Percentiles rank a stretch among this genome's conserved stretches.
Evolutionary conservation across 2,113 vertebrate species (phyloP).

Genomic region (Geococcyx californianus): DNA sequence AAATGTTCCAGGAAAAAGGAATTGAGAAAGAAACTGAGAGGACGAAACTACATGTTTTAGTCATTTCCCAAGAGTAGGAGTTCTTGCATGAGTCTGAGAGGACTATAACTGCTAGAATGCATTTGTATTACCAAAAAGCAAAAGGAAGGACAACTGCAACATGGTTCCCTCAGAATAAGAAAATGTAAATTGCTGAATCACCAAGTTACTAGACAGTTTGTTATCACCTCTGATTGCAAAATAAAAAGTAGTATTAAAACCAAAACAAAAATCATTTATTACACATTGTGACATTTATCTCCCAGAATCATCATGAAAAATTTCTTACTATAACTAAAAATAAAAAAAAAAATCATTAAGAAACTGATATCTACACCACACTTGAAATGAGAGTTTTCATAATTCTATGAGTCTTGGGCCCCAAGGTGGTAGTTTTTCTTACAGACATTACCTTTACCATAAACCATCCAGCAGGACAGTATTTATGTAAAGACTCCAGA

Average conservation of each 20-base stretch:
- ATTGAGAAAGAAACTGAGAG: not conserved
- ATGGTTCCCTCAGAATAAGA: not conserved
- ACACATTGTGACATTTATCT: not conserved
- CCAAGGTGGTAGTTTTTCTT: not conserved
- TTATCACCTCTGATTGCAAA: no score
- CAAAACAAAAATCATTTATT: no score
- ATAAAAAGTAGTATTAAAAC: no score
- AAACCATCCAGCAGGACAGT: not conserved
- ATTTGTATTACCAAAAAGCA: not conserved
- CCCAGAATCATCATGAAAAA: not conserved
- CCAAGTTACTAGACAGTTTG: not conserved
- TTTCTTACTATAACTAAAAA: not conserved
- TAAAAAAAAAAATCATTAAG: not conserved
- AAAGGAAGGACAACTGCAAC: not conserved
- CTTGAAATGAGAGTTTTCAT: not conserved
- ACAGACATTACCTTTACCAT: not conserved
- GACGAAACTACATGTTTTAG: not conserved
- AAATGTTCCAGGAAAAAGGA: not conserved
- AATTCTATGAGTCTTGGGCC: not conserved
- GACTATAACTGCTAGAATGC: not conserved
- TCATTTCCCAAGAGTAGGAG: not conserved
- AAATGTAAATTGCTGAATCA: not conserved
- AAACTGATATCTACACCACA: not conserved
- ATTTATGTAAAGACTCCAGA: not conserved
- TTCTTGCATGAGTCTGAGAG: not conserved